Evolutionary conservation across 2,797 vertebrate genomes (phyloP), one percentile per base, ranked within the genome.

Genomic region (Acrossocheilus fasciatus): DNA sequence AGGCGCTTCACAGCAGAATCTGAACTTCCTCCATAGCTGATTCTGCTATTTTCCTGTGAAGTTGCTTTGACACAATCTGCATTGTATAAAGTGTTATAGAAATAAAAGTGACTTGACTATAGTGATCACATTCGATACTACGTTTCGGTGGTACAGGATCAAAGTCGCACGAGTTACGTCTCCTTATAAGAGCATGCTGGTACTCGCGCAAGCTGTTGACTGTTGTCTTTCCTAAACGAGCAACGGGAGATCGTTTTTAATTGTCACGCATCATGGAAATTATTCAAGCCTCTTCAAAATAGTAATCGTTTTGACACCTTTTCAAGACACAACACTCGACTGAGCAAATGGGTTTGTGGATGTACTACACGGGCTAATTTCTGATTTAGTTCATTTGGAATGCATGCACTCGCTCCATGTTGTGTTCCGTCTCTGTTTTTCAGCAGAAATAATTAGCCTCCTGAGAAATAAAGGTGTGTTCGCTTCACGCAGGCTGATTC

Each of bases 401-500:
- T 88, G 84, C 72, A 23, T 82, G 77, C 83, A 54, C 87, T 85
- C 75, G 70, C 76, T 45, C 72, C 88, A 73, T 82, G 83, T 88
- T 89, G 84, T 84, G 59, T 81, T 81, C 83, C 30, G 76, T 79
- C 82, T 87, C 83, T 88, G 75, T 87, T 90, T 87, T 89, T 84
- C 82, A 17, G 74, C 78, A 86, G 88, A 89, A 88, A 91, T 91
- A 91, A 91, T 91, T 90, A 91, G 90, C 90, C 90, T 91, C 90
- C 66, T 86, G 90, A 91, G 90, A 91, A 90, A 90, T 91, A 89
- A 91, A 91, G 89, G 90, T 91, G 90, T 88, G 86, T 86, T 89
- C 64, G 68, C 88, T 88, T 89, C 88, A 89, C 80, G 87, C 85
- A 57, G 89, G 72, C 85, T 88, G 83, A 81, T 88, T 90, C 86